Evolutionary conservation across 2,113 vertebrate species (phyloP).

Genomic region (Caloenas nicobarica): DNA sequence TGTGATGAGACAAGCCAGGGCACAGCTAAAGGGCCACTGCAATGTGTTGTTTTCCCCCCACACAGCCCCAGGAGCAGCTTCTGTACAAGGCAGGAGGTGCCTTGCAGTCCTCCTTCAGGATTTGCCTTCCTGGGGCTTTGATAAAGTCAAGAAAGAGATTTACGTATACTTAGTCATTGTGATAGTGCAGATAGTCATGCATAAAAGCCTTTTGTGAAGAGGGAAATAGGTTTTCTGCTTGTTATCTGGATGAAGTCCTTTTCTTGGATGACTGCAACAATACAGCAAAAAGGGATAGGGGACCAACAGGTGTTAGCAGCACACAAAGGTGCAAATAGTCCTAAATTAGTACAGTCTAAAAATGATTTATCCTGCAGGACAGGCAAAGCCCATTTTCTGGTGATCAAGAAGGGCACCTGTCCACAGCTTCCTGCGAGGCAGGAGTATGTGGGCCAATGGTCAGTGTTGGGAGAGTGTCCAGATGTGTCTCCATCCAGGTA

Average conservation of each 20-base stretch:
- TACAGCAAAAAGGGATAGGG: neutral
- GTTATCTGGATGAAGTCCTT: neutral
- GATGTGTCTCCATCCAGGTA: neutral
- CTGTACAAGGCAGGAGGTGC: neutral
- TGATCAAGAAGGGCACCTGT: neutral
- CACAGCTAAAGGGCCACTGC: neutral
- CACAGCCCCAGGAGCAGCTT: neutral
- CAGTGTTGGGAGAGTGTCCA: neutral
- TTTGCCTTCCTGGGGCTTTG: neutral
- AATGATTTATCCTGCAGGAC: neutral
- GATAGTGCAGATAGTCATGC: neutral
- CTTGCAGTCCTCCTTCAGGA: neutral
- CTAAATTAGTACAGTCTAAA: neutral
- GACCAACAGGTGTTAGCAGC: neutral
- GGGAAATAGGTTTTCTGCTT: neutral
- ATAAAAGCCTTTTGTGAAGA: neutral
- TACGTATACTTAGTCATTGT: neutral
- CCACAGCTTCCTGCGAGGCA: neutral
- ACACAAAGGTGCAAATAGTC: neutral
- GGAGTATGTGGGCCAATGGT: rapidly evolving
- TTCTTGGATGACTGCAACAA: neutral
- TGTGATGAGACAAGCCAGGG: neutral
- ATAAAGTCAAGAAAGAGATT: neutral
- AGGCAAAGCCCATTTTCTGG: neutral
- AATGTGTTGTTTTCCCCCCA: neutral